These are phyloP conservation scores for Ametastegia equiseti DNA, from an alignment of 2,888 invertebrate species.

Conservation along the genomic window DNA sequence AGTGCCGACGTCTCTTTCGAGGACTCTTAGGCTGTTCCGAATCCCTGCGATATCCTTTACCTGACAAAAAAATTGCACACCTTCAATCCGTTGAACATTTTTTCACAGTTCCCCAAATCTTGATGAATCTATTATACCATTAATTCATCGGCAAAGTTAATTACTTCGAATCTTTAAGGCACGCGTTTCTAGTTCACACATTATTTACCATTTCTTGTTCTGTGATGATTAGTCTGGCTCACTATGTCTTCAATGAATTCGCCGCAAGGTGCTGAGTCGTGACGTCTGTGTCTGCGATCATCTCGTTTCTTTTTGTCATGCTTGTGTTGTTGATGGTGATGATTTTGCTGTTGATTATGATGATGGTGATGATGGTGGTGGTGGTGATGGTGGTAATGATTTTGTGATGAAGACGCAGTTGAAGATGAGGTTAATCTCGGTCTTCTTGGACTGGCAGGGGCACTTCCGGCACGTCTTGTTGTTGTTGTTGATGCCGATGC, in stretches of 20 bases:
- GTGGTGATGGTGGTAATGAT: constrained; percentile 66
- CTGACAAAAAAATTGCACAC: constrained; percentile 54
- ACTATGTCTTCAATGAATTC: constrained; percentile 63
- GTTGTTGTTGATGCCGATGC: constrained; percentile 70
- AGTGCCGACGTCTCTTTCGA: constrained; percentile 67
- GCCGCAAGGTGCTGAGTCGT: constrained; percentile 71
- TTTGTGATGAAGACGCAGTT: constrained; percentile 75
- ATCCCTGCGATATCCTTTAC: constrained; percentile 66
- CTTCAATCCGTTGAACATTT: not conserved
- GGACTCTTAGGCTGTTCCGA: constrained; percentile 69
- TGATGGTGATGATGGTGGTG: constrained; percentile 66
- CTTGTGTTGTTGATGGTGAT: constrained; percentile 60
- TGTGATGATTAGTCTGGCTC: constrained; percentile 52
- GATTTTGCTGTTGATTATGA: constrained; percentile 60
- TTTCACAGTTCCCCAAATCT: not conserved
- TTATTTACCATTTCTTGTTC: constrained; percentile 56
- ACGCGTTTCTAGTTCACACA: not conserved
- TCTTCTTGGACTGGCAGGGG: constrained; percentile 75
- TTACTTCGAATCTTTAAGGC: not conserved
- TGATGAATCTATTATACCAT: not conserved
- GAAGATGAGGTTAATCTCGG: constrained; percentile 75
- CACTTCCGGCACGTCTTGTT: constrained; percentile 75
- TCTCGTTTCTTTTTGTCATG: constrained; percentile 60
- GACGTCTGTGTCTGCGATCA: constrained; percentile 65
- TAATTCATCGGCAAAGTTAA: no score